phyloP scores from a whole-genome alignment of 2,113 vertebrate species.

The Urocynchramus pylzowi region DNA sequence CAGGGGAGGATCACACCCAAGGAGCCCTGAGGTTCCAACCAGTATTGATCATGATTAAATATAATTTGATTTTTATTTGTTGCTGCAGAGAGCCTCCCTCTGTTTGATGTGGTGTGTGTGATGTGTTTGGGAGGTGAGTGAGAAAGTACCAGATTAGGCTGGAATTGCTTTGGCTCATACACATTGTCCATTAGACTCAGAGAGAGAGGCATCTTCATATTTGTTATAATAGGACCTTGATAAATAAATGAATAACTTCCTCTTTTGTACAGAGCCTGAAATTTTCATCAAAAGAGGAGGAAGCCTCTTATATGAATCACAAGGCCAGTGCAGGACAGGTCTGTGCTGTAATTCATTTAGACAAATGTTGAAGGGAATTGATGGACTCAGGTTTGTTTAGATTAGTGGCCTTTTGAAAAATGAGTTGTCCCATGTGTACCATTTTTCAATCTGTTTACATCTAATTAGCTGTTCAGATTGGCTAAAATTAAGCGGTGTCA shows the following conservation, averaged over 20 bases:
- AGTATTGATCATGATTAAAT: neutral
- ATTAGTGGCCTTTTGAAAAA: constrained; percentile 55
- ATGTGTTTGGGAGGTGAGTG: neutral
- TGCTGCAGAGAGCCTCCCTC: neutral
- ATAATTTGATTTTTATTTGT: neutral
- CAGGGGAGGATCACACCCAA: neutral
- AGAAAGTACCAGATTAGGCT: neutral
- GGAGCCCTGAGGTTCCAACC: neutral
- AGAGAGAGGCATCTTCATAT: neutral
- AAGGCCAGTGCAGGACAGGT: neutral
- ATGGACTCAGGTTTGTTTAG: constrained; percentile 34
- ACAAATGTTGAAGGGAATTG: constrained; percentile 28
- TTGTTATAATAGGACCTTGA: neutral
- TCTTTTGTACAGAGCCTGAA: neutral
- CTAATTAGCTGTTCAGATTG: constrained; percentile 61
- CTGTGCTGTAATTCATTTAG: constrained; percentile 21
- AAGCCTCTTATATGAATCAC: neutral
- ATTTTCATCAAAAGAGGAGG: constrained; percentile 22
- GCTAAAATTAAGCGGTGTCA: constrained; percentile 36
- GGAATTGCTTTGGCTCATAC: neutral
- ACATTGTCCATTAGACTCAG: neutral
- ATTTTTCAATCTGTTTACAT: constrained; percentile 54
- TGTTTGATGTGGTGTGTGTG: neutral
- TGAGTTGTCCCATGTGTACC: neutral
- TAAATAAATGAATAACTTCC: constrained; percentile 13